Base-by-base conservation (phyloP, 2,113 vertebrate genomes). In the Pyrgilauda ruficollis region DNA sequence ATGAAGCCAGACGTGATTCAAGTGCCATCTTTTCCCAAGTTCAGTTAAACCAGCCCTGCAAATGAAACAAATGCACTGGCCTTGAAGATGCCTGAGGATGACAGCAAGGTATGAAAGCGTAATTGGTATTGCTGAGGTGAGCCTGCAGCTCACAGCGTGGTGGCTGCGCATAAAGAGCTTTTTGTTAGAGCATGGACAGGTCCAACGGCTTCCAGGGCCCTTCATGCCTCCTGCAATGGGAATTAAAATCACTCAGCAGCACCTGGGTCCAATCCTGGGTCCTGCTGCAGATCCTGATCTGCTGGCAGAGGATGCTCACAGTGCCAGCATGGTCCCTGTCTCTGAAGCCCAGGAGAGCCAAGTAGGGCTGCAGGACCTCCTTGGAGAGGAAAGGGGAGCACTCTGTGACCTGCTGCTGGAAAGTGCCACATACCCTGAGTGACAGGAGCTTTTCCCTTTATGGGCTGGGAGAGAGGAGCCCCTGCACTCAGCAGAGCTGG, bases 181-280 rank as follows among this genome's bases (percentile, higher is more conserved):
- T 74, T 70, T 0, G 0, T 49, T 68, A 83, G 16, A 70, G 46
- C 50, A 59, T 0, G 1, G 79, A 75, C 41, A 44, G 0, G 5
- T 21, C 75, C 26, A 12, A 18, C 75, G 75, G 33, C 64, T 68
- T 64, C 62, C 73, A 67, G 76, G 11, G 64, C 90, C 41, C 30
- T 61, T 67, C 41, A 2, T 0, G 3, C 10, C 16, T 78, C 50
- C 41, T 2, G 1, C 0, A 5, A 3, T 18, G 53, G 35, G 61
- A 89, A 64, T 64, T 59, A 67, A 93, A 84, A 61, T 15, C 19
- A 9, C 24, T 16, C 26, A 21, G 61, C 50, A 81, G n/a, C 44
- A 26, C 9, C 8, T 12, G 33, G 81, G 16, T 41, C 37, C 41
- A 13, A 6, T 4, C 20, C 16, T 0, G 1, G 33, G 18, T 69